Evolutionary conservation across 2,113 vertebrate genomes (phyloP).

Genomic region (Tachycineta bicolor): DNA sequence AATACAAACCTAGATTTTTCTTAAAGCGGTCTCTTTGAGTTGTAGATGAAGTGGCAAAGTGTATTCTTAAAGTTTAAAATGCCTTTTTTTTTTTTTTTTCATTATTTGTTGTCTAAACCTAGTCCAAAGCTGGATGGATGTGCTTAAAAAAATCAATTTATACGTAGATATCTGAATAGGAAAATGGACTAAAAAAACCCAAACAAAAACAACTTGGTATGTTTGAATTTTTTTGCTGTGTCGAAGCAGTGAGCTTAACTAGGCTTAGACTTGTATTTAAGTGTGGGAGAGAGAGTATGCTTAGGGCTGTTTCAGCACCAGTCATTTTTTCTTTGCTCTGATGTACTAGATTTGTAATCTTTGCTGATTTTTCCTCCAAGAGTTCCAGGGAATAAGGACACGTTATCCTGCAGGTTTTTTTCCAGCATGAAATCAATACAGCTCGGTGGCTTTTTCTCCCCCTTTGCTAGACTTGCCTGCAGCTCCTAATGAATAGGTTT

Average conservation of each 20-base stretch:
- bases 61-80: neutral
- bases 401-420: neutral
- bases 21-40: neutral
- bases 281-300: neutral
- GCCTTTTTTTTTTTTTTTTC: accelerated
- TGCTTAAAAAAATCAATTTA: neutral
- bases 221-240: neutral
- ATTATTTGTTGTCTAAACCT: neutral
- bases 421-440: neutral
- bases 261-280: neutral
- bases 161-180: neutral
- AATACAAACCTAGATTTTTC: neutral
- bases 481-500: neutral
- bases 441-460: neutral
- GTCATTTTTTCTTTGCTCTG: neutral
- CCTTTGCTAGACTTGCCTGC: neutral
- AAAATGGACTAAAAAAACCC: neutral
- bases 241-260: neutral
- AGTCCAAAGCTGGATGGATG: neutral
- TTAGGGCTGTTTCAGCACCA: neutral
- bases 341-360: neutral
- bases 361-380: neutral
- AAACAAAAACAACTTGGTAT: neutral
- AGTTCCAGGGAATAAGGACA: neutral
- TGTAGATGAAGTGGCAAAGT: neutral